These are phyloP conservation scores for Conistra vaccinii DNA, from an alignment of 2,888 invertebrate genomes.

Conservation along the genomic window DNA sequence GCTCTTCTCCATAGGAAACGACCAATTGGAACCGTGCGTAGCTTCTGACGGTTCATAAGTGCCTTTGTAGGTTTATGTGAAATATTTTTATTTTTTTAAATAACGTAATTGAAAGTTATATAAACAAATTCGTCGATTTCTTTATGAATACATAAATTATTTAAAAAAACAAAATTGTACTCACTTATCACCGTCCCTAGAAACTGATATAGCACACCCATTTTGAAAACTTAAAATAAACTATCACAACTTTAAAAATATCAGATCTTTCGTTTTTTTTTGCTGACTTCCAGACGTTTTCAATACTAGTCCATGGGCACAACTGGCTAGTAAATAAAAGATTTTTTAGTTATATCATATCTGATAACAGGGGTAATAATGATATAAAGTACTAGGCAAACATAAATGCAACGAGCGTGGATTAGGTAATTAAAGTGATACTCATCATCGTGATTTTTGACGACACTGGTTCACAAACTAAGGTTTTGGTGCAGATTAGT, in stretches of 20 bases:
- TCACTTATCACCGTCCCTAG: conserved; percentile 53
- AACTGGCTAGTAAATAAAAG: conserved; percentile 28
- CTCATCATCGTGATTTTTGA: conserved; percentile 31
- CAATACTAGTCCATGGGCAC: conserved; percentile 6
- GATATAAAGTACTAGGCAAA: conserved; percentile 50
- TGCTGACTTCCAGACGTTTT: background rate
- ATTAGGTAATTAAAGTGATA: conserved; percentile 31
- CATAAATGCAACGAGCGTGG: conserved; percentile 37
- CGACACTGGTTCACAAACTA: conserved; percentile 6
- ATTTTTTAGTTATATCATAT: conserved; percentile 55
- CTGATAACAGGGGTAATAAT: conserved; percentile 46
- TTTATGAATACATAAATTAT: no score
- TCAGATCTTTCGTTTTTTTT: background rate
- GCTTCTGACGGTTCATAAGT: no score
- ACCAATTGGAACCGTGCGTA: no score
- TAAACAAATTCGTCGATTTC: no score
- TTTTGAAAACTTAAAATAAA: conserved; percentile 20
- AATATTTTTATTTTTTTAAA: no score
- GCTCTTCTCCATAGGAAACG: no score
- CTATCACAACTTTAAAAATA: conserved; percentile 13
- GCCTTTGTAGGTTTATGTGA: no score
- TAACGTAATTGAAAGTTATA: no score
- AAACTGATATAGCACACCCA: conserved; percentile 52
- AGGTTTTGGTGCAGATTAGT: conserved; percentile 28
- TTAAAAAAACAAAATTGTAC: conserved; percentile 14